phyloP scores from a whole-genome alignment of 2,113 vertebrate species.

The Natator depressus region DNA sequence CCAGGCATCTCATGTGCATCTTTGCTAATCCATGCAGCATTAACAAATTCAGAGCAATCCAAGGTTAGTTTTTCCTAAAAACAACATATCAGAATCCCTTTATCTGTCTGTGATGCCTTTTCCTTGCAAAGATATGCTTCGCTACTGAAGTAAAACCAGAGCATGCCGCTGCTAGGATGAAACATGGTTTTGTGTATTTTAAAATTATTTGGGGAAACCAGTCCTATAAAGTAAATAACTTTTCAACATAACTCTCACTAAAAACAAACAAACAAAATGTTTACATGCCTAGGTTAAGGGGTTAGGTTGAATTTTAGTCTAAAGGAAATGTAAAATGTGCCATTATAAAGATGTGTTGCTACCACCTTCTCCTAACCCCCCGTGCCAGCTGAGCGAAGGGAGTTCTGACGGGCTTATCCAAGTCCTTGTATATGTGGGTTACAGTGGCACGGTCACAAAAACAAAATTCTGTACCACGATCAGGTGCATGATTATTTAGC shows the following conservation, averaged over 20 bases:
- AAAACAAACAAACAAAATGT: not conserved
- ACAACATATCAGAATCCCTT: not conserved
- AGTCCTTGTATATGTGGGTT: not conserved
- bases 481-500: not conserved
- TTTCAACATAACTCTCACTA: not conserved
- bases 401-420: not conserved
- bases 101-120: not conserved
- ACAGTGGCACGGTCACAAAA: not conserved
- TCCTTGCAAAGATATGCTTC: not conserved
- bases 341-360: not conserved
- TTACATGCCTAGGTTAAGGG: not conserved
- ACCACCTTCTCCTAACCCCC: not conserved
- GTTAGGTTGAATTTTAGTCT: not conserved
- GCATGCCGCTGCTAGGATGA: not conserved
- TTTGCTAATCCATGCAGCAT: not conserved
- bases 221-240: not conserved
- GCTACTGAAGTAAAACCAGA: not conserved
- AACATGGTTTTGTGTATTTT: not conserved
- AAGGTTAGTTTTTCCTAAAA: not conserved
- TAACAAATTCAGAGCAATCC: not conserved
- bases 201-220: not conserved
- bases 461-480: not conserved
- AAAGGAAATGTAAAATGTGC: not conserved
- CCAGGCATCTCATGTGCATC: not conserved
- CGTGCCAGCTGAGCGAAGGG: not conserved